phyloP scores from a whole-genome alignment of 2,113 vertebrate species.

The Cottus gobio region DNA sequence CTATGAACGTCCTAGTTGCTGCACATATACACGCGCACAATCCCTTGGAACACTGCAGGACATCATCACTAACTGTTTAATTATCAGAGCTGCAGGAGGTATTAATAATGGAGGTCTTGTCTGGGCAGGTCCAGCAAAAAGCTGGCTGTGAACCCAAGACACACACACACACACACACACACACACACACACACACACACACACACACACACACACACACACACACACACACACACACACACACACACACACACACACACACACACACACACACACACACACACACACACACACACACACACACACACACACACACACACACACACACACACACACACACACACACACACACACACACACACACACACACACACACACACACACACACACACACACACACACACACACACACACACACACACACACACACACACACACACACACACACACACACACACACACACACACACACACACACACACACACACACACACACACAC shows the following conservation, averaged over 20 bases:
- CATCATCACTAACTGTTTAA: conserved; percentile 56
- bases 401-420: conserved; percentile 5
- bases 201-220: conserved; percentile 9
- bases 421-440: conserved; percentile 9
- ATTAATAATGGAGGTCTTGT: conserved; percentile 60
- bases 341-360: conserved; percentile 11
- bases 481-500: conserved; percentile 8
- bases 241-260: conserved; percentile 5
- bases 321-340: background rate
- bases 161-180: conserved; percentile 4
- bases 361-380: conserved; percentile 5
- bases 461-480: conserved; percentile 8
- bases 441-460: conserved; percentile 3
- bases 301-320: conserved; percentile 6
- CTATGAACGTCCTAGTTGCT: background rate
- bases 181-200: conserved; percentile 2
- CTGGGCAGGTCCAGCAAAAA: conserved; percentile 44
- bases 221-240: conserved; percentile 7
- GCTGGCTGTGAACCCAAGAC: conserved; percentile 37
- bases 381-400: conserved; percentile 6
- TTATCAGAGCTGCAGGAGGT: conserved; percentile 56
- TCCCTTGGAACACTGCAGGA: conserved; percentile 40
- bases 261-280: conserved; percentile 8
- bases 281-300: conserved; percentile 9
- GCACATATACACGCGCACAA: background rate